Evolutionary conservation across 2,113 vertebrate genomes (phyloP), one percentile per base, ranked within the genome.

Genomic region (Rattus rattus): DNA sequence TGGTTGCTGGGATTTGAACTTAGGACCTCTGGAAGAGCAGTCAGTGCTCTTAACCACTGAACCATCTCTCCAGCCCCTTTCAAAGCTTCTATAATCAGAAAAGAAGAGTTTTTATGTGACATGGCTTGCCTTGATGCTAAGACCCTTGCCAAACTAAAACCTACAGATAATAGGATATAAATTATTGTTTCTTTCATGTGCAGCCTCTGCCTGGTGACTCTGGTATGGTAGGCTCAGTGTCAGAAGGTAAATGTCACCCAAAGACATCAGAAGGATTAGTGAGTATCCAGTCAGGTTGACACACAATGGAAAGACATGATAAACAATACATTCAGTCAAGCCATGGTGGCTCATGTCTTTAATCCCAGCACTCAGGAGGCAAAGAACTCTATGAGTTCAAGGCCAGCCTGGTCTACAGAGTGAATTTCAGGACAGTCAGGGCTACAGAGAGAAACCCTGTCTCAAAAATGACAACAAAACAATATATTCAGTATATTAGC

Each of bases 1-100:
- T 43, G 43, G 43, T 43, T 43, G 43, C 43, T 43, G 43, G 43
- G 43, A 43, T 43, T 43, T 43, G 43, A 43, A 43, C 43, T 43
- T 3, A 43, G 43, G 43, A 43, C 43, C 43, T 43, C 43, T 43
- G 43, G 43, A 43, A 43, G 43, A 43, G 43, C 43, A 43, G 43
- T 43, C 43, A 43, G 43, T 43, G 43, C 43, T 43, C 43, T 43
- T 43, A 43, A 43, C 43, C 43, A 3, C 43, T 43, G 43, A 43
- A 3, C 43, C 43, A 43, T 43, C 43, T 43, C 43, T 43, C 43
- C 43, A 43, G 43, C 43, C 43, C 43, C 47, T 92, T 65, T 86
- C 72, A 76, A 96, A 90, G 30, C 9, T 54, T 87, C 67, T 90
- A 75, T 79, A 61, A 79, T 77, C 69, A 84, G 72, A 94, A 69